These are phyloP conservation scores for Rhinichthys klamathensis DNA, from an alignment of 2,113 vertebrate species.

Conservation along the genomic window DNA sequence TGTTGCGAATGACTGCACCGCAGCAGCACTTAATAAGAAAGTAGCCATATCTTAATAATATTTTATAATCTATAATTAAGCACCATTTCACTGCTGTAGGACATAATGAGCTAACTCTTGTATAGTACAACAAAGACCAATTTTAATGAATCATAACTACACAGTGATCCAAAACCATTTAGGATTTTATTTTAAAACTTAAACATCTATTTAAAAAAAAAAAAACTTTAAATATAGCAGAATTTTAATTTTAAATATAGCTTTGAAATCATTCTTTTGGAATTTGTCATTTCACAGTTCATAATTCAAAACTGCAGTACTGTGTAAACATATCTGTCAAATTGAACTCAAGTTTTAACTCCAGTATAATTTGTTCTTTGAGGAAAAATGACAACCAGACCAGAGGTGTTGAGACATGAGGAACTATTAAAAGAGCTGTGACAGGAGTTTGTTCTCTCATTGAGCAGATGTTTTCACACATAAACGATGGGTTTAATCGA, in stretches of 20 bases:
- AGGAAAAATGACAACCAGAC: constrained; percentile 24
- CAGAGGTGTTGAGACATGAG: constrained; percentile 13
- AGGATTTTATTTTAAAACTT: neutral
- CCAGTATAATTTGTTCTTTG: constrained; percentile 20
- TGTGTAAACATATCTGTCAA: neutral
- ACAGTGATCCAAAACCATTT: neutral
- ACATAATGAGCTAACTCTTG: neutral
- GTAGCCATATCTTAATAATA: constrained; percentile 29
- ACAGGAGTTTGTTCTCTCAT: neutral
- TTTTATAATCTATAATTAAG: constrained; percentile 42
- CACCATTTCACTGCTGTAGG: constrained; percentile 24
- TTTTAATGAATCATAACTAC: neutral
- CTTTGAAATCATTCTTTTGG: neutral
- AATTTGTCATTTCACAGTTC: constrained; percentile 11
- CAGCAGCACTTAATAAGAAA: constrained; percentile 31
- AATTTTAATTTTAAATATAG: neutral
- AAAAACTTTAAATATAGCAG: neutral
- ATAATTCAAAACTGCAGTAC: neutral
- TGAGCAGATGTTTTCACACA: neutral
- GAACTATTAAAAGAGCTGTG: constrained; percentile 14
- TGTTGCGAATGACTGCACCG: constrained; percentile 7
- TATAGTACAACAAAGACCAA: neutral
- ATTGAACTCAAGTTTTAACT: constrained; percentile 27
- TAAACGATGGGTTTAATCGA: neutral
- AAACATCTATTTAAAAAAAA: neutral